These are phyloP conservation scores for Sinocyclocheilus anophthalmus DNA, from an alignment of 2,113 vertebrate genomes.

Conservation along the genomic window DNA sequence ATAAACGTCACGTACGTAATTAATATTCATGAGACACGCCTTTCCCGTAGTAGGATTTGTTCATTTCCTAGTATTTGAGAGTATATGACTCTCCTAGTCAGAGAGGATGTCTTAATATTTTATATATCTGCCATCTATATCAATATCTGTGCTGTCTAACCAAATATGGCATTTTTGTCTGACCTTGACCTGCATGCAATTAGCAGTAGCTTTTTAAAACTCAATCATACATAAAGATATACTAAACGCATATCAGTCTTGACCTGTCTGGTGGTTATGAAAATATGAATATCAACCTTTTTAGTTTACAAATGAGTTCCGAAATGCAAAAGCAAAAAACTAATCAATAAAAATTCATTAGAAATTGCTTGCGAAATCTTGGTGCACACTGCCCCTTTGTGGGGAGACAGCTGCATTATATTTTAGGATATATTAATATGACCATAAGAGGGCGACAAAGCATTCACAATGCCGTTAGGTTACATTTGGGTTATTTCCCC, in stretches of 20 bases:
- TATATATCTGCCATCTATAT: neutral
- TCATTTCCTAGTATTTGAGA: neutral
- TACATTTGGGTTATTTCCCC: too few species aligned
- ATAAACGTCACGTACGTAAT: neutral
- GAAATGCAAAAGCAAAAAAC: neutral
- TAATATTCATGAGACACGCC: neutral
- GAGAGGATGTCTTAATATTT: neutral
- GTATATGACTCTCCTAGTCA: neutral
- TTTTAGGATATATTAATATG: neutral
- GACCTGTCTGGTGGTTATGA: neutral
- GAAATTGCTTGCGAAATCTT: neutral
- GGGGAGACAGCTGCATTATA: neutral
- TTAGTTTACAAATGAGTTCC: neutral
- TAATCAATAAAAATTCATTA: neutral
- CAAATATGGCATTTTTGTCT: neutral
- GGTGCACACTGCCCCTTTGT: conserved; percentile 28
- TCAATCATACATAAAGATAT: neutral
- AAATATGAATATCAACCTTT: neutral
- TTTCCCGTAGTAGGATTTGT: neutral
- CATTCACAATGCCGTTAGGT: too few species aligned
- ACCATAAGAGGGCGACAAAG: conserved; percentile 1
- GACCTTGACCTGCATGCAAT: neutral
- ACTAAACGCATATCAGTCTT: too few species aligned
- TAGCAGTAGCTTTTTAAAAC: neutral
- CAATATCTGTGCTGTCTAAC: neutral